Percentiles rank a stretch among this genome's conserved stretches.
These are phyloP conservation scores for Alectoris magna DNA, from an alignment of 2,797 vertebrate genomes.

Conservation along the genomic window DNA sequence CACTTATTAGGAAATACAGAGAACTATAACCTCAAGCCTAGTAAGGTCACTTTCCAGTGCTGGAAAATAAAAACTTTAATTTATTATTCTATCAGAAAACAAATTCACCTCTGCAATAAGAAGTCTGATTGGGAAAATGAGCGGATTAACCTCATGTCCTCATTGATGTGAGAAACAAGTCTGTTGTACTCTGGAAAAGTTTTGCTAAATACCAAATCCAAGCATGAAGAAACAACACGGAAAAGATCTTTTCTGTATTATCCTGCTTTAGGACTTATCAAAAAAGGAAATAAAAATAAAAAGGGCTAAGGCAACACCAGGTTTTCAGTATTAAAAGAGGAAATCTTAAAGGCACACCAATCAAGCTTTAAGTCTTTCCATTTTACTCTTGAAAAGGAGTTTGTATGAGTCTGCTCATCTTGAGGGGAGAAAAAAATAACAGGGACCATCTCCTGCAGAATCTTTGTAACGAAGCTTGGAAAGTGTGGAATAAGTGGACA, in stretches of 20 bases:
- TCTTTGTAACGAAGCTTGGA: too few relatives aligned
- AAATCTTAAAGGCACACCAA: background rate
- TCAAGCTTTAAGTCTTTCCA: background rate
- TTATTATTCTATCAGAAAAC: background rate
- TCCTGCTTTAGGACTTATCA: background rate
- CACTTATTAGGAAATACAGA: background rate
- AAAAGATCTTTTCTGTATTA: background rate
- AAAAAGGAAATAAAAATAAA: background rate
- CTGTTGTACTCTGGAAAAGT: background rate
- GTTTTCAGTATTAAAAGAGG: background rate
- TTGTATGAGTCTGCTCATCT: background rate
- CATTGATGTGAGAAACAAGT: accelerated
- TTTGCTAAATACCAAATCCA: background rate
- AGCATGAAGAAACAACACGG: background rate
- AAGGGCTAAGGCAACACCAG: background rate
- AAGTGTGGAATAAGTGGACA: too few relatives aligned
- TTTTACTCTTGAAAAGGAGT: background rate
- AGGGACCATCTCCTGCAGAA: background rate
- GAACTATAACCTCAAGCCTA: background rate
- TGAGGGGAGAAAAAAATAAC: background rate
- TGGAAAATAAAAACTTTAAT: background rate
- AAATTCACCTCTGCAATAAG: background rate
- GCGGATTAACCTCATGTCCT: background rate
- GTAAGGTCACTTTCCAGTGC: background rate
- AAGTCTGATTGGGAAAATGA: background rate